Evolutionary conservation across 2,113 vertebrate species (phyloP).

Genomic region (Sapayoa aenigma): DNA sequence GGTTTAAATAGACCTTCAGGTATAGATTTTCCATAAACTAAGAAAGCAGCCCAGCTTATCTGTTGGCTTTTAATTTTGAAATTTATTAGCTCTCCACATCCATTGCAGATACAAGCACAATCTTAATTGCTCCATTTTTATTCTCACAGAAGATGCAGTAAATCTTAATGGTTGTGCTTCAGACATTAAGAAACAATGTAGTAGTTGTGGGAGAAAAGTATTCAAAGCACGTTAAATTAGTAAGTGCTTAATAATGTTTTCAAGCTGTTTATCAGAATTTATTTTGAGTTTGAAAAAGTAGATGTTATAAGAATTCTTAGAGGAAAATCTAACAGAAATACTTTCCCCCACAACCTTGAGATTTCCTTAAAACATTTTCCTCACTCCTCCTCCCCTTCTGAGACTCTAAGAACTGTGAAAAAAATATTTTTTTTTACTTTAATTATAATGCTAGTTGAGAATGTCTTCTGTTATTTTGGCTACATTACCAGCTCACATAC

Average conservation of each 20-base stretch:
- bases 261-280: conserved; percentile 67
- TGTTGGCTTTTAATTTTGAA: conserved; percentile 74
- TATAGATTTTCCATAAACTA: conserved; percentile 75
- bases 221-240: conserved; percentile 67
- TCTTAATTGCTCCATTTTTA: conserved; percentile 79
- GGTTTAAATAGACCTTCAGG: conserved; percentile 69
- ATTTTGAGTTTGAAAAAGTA: conserved; percentile 56
- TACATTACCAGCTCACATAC: conserved; percentile 57
- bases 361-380: conserved; percentile 10
- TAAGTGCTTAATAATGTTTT: conserved; percentile 61
- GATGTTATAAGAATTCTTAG: conserved; percentile 32
- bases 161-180: conserved; percentile 69
- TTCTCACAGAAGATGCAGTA: conserved; percentile 71
- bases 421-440: conserved; percentile 59
- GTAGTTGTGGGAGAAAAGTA: conserved; percentile 62
- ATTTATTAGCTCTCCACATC: conserved; percentile 71
- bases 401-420: conserved; percentile 57
- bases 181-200: conserved; percentile 54
- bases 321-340: not conserved
- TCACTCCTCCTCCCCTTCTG: not conserved
- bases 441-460: conserved; percentile 70
- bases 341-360: not conserved
- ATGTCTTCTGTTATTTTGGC: conserved; percentile 66
- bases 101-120: conserved; percentile 65
- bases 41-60: conserved; percentile 52